Evolutionary conservation across 2,888 invertebrate species (phyloP), one percentile per base, ranked within the genome.

Genomic region (Drosophila barbarae): DNA sequence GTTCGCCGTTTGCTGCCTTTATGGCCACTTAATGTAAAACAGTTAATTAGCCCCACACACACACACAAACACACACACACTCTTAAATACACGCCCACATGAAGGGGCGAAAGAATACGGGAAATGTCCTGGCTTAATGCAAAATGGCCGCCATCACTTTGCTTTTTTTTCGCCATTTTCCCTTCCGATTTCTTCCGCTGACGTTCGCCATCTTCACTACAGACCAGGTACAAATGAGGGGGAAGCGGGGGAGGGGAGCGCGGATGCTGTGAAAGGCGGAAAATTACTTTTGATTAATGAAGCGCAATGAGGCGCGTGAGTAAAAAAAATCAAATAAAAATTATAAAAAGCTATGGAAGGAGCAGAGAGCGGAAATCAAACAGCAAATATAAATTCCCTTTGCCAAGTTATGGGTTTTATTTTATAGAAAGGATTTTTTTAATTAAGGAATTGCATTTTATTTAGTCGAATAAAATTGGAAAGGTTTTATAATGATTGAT

Each of bases 201-300:
- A 78, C 79, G 72, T 56, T 76, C 63, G 63, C 70, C 77, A 67
- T 78, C 76, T 84, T 82, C 53, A 56, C 52, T 67, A 18, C 46
- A 59, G 61, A 46, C 65, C 77, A 78, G 82, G 79, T 65, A 51
- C 36, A 51, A 42, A 35, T 69, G 59, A 51, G 42, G 34, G 26
- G 3, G 2, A 7, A 26, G 46, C 30, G 28, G 5, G 5, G 15
- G 2, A 18, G 10, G 30, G 38, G 34, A 21, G 12, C n/a, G 53
- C n/a, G 57, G 49, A 35, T 55, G 50, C 50, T 50, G 46, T 65
- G 63, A 72, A 72, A 70, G 57, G 53, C 72, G 71, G 68, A 66
- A 74, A 85, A 85, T 85, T 79, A 69, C 76, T 77, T 77, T 84
- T 85, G 86, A 85, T 85, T 85, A 84, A 85, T 85, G 73, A 77